Percentiles rank a stretch among this genome's conserved stretches.
These are phyloP conservation scores for Lucifuga dentata DNA, from an alignment of 2,113 vertebrate species.

Conservation along the genomic window DNA sequence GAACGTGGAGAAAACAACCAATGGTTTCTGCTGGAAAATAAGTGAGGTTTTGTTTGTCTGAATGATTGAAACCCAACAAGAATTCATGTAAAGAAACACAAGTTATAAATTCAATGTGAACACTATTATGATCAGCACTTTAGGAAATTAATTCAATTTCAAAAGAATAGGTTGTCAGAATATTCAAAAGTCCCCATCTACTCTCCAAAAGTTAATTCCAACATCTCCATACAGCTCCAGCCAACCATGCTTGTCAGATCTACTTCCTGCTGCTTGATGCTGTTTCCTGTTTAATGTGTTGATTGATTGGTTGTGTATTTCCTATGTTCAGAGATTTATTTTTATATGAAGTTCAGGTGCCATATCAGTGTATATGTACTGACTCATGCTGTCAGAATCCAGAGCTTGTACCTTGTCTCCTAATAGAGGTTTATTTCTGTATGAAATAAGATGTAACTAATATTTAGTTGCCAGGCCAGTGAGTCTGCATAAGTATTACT, in stretches of 20 bases:
- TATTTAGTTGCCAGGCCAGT: constrained; percentile 87
- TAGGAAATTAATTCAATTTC: too few relatives aligned
- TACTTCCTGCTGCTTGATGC: constrained; percentile 21
- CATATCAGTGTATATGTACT: constrained; percentile 87
- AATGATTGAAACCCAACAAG: neutral
- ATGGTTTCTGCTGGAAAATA: constrained; percentile 17
- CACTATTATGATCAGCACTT: too few relatives aligned
- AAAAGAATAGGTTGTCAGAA: too few relatives aligned
- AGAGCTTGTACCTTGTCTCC: constrained; percentile 48
- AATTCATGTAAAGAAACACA: neutral
- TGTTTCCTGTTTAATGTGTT: constrained; percentile 35
- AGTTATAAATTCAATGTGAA: too few relatives aligned
- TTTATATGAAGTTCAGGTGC: constrained; percentile 82
- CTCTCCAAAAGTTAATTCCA: too few relatives aligned
- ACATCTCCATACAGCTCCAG: too few relatives aligned
- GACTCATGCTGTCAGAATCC: constrained; percentile 74
- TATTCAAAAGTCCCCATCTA: too few relatives aligned
- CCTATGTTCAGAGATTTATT: constrained; percentile 72
- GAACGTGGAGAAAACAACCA: constrained; percentile 31
- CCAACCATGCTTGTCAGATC: neutral
- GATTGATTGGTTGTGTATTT: constrained; percentile 58
- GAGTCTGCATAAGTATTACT: constrained; percentile 83
- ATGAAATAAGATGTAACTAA: constrained; percentile 83
- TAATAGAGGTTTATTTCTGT: constrained; percentile 70
- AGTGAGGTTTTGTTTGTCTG: constrained; percentile 10